These are phyloP conservation scores for Oenanthe melanoleuca DNA, from an alignment of 2,113 vertebrate species.

Conservation along the genomic window DNA sequence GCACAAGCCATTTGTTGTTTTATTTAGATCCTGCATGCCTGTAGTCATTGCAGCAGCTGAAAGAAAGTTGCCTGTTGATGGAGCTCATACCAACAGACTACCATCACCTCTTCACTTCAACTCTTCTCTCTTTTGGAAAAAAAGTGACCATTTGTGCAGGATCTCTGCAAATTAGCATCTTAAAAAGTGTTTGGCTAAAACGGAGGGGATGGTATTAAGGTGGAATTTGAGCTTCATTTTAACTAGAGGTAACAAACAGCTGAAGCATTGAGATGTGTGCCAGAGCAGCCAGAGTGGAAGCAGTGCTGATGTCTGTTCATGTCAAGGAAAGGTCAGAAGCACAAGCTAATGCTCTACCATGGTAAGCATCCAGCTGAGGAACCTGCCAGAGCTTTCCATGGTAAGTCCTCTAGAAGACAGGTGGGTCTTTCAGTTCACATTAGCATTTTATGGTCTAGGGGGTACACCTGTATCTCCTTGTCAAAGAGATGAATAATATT, in stretches of 20 bases:
- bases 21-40: neutral
- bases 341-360: neutral
- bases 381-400: neutral
- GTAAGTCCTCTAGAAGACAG: neutral
- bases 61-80: neutral
- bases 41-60: neutral
- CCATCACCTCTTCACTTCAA: neutral
- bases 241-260: neutral
- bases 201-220: neutral
- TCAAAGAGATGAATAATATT: slow-evolving; percentile 40
- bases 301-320: neutral
- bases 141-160: neutral
- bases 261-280: neutral
- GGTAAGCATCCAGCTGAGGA: neutral
- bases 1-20: neutral
- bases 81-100: neutral
- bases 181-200: neutral
- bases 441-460: neutral
- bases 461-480: neutral
- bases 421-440: neutral
- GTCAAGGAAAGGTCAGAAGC: neutral
- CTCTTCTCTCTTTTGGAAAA: neutral
- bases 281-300: neutral
- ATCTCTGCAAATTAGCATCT: neutral
- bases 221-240: neutral